Base-by-base conservation (phyloP, 1,140 invertebrate species). In the Microplitis mediator region DNA sequence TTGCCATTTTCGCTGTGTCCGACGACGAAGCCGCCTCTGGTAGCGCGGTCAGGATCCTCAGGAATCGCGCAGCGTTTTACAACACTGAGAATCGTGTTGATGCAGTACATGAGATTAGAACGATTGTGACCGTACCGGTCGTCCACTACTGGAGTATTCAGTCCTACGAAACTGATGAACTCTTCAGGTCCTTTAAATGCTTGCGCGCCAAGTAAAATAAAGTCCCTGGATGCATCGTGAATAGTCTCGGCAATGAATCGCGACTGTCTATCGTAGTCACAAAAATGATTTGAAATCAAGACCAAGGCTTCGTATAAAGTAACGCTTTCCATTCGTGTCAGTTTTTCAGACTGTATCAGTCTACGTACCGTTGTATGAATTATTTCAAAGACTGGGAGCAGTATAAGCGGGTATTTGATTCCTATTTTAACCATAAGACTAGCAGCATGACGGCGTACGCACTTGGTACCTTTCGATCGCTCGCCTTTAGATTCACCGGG, bases 351-450 rank as follows among this genome's bases (percentile, higher is more conserved):
- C 80, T 91, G 87, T 69, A 91, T 89, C 50, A 95, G 86, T 69
- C 89, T 89, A 66, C 91, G 89, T 6, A 94, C 91, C 72, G 93
- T 92, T 1, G 90, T 89, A 79, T 94, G 92, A 74, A 97, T 92
- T 65, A 95, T 91, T 58, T 95, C 93, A 85, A 97, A 97, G n/a
- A 95, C 92, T 4, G 95, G 95, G 78, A 97, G 84, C 45, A 95
- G 85, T 3, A 95, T 85, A 8, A 95, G 83, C 0, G 95, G 95
- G 87, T 95, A 96, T 80, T 95, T 94, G 54, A 93, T 91, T 11
- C 93, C 94, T 45, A 97, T 91, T 87, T 97, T 97, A 0, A 98
- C 95, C 85, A 97, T 91, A 2, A 96, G 85, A 13, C 94, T 95
- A 35, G 95, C 95, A 1, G 95, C 95, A 88, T 97, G 96, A 3